Percentiles rank a stretch among this genome's conserved stretches.
Evolutionary conservation across 2,797 vertebrate genomes (phyloP).

Genomic region (Amblyopsis hoosieri): DNA sequence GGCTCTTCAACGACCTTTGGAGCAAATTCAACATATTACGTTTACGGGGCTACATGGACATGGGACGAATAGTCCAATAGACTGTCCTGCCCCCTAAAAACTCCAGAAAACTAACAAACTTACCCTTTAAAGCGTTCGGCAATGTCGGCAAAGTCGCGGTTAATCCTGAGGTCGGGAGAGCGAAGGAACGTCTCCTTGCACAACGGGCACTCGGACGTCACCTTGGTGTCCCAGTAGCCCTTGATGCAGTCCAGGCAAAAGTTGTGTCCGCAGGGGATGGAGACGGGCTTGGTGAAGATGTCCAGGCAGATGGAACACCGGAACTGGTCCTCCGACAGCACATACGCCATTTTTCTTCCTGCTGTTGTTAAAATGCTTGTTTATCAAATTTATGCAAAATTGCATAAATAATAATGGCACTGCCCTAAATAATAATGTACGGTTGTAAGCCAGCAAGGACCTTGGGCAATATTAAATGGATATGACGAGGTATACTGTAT

Average conservation of each 20-base stretch:
- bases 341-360: slow-evolving; percentile 31
- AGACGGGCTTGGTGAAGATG: slow-evolving; percentile 70
- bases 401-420: too few relatives aligned
- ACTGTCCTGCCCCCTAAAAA: too few relatives aligned
- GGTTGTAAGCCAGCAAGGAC: too few relatives aligned
- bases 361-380: too few relatives aligned
- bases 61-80: too few relatives aligned
- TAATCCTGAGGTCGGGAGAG: slow-evolving; percentile 66
- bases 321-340: slow-evolving; percentile 69
- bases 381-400: too few relatives aligned
- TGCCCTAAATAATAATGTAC: too few relatives aligned
- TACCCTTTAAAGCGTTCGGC: too few relatives aligned
- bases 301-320: slow-evolving; percentile 70
- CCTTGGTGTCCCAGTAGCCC: slow-evolving; percentile 46
- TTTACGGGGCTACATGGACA: too few relatives aligned
- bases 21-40: slow-evolving; percentile 43
- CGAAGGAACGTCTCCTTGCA: slow-evolving; percentile 56
- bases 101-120: too few relatives aligned
- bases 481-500: too few relatives aligned
- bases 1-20: slow-evolving; percentile 71
- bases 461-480: too few relatives aligned
- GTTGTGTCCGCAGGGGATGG: slow-evolving; percentile 77
- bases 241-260: slow-evolving; percentile 74
- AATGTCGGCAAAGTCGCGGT: slow-evolving; percentile 29
- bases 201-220: slow-evolving; percentile 41